Conservation (phyloP, 2,797 vertebrate species). For the Phyllotis vaccarum region DNA sequence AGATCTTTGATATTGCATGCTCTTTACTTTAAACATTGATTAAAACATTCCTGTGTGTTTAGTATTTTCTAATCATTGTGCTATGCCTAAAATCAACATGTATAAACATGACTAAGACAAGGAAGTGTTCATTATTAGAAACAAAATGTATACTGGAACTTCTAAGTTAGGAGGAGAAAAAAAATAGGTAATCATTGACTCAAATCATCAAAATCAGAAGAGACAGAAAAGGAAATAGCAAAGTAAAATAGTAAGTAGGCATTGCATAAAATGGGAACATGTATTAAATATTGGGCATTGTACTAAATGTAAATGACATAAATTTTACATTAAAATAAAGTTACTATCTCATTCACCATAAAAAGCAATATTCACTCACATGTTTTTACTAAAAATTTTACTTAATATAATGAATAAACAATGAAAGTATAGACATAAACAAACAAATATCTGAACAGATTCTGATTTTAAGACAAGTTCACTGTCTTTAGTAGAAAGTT, state of each 20-base stretch:
- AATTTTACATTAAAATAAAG: background rate
- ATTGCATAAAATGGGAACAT: background rate
- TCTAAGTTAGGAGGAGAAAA: background rate
- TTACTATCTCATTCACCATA: background rate
- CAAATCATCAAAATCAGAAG: background rate
- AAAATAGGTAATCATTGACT: background rate
- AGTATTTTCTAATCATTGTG: background rate
- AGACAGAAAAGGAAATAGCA: background rate
- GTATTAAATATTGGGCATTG: background rate
- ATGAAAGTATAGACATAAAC: background rate
- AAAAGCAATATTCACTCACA: background rate
- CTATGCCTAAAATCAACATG: background rate
- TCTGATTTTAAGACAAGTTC: background rate
- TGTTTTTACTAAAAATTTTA: background rate
- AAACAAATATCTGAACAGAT: background rate
- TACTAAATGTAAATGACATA: background rate
- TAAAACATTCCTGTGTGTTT: background rate
- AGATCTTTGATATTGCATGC: background rate
- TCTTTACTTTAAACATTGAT: conserved; percentile 1
- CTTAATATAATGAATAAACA: background rate
- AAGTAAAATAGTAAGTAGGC: background rate
- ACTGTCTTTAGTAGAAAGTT: background rate
- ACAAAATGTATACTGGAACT: background rate
- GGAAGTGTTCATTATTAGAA: background rate
- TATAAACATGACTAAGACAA: background rate